Percentiles rank a stretch among this genome's conserved stretches.
Conservation (phyloP, 2,113 vertebrate genomes). For the Mungos mungo region DNA sequence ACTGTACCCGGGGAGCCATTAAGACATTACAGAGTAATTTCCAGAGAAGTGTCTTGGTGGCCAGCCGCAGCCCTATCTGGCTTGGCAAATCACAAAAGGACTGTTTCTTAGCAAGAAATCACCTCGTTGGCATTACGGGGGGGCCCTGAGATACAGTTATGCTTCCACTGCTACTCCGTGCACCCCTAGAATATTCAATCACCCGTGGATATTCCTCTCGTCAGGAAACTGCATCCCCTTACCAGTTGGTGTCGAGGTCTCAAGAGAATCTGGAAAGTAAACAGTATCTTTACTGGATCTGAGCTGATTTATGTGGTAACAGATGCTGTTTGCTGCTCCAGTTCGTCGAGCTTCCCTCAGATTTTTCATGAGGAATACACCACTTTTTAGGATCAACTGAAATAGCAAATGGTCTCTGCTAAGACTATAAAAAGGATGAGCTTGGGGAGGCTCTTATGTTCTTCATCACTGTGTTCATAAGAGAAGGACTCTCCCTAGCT, state of each 20-base stretch:
- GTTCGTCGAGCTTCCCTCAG: slow-evolving; percentile 38
- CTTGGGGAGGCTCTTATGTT: neutral
- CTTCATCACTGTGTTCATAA: slow-evolving; percentile 6
- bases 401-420: slow-evolving; percentile 65
- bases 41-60: neutral
- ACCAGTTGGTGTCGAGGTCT: neutral
- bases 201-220: neutral
- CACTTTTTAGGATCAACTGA: slow-evolving; percentile 54
- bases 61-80: neutral
- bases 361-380: slow-evolving; percentile 49
- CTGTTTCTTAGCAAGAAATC: neutral
- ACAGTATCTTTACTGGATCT: neutral
- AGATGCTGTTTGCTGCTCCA: slow-evolving; percentile 49
- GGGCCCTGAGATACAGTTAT: neutral
- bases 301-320: slow-evolving; percentile 26
- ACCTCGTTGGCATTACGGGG: neutral
- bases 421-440: slow-evolving; percentile 55
- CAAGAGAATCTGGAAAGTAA: slow-evolving; percentile 28
- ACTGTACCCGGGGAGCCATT: neutral
- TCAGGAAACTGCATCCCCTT: neutral
- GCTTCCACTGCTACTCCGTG: neutral
- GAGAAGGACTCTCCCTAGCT: neutral
- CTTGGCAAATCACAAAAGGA: neutral
- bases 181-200: neutral
- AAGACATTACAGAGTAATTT: neutral